A percentile compares a stretch with the other conserved stretches of the same genome.
These are phyloP conservation scores for Argentina silus DNA, from an alignment of 2,797 vertebrate species.

Conservation along the genomic window DNA sequence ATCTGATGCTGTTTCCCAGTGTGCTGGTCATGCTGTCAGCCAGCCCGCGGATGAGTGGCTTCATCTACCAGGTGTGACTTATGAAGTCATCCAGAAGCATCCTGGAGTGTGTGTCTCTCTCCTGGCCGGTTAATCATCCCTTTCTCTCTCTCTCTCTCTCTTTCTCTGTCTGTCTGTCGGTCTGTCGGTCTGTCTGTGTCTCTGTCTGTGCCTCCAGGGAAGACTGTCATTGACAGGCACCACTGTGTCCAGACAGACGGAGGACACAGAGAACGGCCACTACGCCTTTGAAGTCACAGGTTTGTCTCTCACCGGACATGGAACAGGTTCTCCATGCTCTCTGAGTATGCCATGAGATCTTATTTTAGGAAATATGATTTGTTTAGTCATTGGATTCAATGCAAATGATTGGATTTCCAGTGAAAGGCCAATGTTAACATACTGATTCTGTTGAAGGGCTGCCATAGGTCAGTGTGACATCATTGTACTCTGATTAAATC, in stretches of 20 bases:
- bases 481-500: not conserved
- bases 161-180: not conserved
- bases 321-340: not conserved
- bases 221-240: slow-evolving; percentile 86
- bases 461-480: not conserved
- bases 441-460: not conserved
- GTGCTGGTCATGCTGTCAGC: slow-evolving; percentile 91
- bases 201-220: slow-evolving; percentile 75
- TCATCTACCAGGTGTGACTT: slow-evolving; percentile 93
- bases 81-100: too few relatives aligned
- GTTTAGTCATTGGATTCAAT: not conserved
- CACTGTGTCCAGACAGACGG: slow-evolving; percentile 82
- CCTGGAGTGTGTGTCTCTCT: too few relatives aligned
- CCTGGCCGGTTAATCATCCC: not conserved
- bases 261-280: slow-evolving; percentile 84
- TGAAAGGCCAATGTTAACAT: not conserved
- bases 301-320: slow-evolving; percentile 61
- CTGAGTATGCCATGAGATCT: too few relatives aligned
- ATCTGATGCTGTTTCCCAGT: slow-evolving; percentile 93
- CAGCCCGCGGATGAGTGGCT: slow-evolving; percentile 97
- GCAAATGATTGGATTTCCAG: not conserved
- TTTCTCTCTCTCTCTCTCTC: too few relatives aligned
- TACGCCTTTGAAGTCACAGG: slow-evolving; percentile 93
- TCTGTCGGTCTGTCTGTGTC: not conserved
- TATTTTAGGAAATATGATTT: not conserved